Conservation (phyloP, 2,113 vertebrate species). For the Forbesichthys agassizii region DNA sequence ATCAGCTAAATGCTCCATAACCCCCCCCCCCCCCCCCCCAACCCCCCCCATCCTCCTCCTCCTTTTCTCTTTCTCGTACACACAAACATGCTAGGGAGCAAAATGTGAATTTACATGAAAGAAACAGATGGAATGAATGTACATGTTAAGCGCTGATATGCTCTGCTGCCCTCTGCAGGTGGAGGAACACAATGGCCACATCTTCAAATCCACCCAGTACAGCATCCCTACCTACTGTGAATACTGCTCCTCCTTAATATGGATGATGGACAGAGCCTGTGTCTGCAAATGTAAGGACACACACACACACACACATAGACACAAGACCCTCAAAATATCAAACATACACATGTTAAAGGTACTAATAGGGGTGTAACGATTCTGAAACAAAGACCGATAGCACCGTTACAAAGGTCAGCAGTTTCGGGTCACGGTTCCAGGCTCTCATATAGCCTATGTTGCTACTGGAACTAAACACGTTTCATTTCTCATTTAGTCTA, state of each 20-base stretch:
- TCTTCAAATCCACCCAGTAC: conserved; percentile 97
- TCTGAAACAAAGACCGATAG: no score
- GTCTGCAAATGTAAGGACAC: conserved; percentile 92
- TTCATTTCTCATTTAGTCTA: not conserved
- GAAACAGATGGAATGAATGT: not conserved
- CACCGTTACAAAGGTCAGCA: no score
- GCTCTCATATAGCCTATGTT: no score
- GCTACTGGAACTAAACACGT: not conserved
- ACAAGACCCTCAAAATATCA: not conserved
- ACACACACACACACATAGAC: not conserved
- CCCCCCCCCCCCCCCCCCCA: not conserved
- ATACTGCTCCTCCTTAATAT: conserved; percentile 96
- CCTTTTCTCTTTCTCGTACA: not conserved
- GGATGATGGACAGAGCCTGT: conserved; percentile 98
- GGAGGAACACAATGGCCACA: conserved; percentile 96
- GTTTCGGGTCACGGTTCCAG: no score
- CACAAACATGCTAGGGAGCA: not conserved
- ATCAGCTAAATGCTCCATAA: not conserved
- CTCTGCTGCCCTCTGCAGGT: conserved; percentile 77
- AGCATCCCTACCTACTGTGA: conserved; percentile 99
- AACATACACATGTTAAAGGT: not conserved
- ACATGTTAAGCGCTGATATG: not conserved
- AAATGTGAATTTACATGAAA: not conserved
- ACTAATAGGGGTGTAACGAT: no score
- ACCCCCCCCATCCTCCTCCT: no score